Evolutionary conservation across 1,140 invertebrate genomes (phyloP), one percentile per base, ranked within the genome.

Genomic region (Ips typographus): DNA sequence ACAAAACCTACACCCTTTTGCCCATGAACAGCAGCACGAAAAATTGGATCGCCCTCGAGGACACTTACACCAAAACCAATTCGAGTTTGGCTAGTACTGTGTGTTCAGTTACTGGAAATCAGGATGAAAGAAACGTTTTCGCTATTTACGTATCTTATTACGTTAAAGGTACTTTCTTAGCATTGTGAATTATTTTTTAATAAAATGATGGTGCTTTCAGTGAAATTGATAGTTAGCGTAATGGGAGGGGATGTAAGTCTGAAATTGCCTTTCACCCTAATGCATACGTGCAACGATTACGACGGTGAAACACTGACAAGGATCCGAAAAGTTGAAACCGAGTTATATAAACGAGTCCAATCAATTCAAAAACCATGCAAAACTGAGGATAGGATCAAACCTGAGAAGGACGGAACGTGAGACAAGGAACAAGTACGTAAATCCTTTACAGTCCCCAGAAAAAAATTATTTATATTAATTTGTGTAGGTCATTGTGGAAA

Each of bases 121-220:
- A 85, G 0, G 88, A 91, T 62, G 90, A 92, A 62, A 84, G 92
- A 60, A 94, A 94, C 76, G 90, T 94, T 1, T 94, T 94, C 76
- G 92, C 92, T 58, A 94, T 94, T 71, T 94, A 94, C 77, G 92
- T 95, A 3, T 92, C 91, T 1, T 94, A 94, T 77, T 94, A 94
- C 73, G 92, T 94, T 0, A 94, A 94, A 86, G 68, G 68, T 64
- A 59, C 6, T 49, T 49, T 49, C 22, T 3, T 22, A 49, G 22
- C 7, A 49, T 49, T 2, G 7, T 49, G 44, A 5, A 5, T 44
- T 44, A 5, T 44, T 44, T 44, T 44, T 8, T 44, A 44, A 44
- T 5, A 3, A 49, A 2, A 3, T 49, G 44, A 49, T 49, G 7
- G 3, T 6, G 44, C 8, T 68, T 68, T 36, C 51, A 70, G 90